phyloP scores from a whole-genome alignment of 2,888 invertebrate species.

The Nemurella pictetii region DNA sequence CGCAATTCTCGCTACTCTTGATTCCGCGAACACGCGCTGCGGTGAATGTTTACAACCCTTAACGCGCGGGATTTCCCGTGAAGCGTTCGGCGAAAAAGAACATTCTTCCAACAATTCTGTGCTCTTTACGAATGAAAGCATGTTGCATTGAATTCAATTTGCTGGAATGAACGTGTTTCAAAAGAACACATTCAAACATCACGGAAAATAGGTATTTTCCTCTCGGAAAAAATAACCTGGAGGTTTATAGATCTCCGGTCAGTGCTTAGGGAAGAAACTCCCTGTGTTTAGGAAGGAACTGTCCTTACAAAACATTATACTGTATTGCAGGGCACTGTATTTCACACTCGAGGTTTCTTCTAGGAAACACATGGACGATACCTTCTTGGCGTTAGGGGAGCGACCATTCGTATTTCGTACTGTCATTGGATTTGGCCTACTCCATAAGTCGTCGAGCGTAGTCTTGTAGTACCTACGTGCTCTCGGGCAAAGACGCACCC shows the following conservation, averaged over 20 bases:
- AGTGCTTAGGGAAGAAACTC: too few relatives aligned
- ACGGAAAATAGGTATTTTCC: too few relatives aligned
- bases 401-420: neutral
- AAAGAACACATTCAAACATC: too few relatives aligned
- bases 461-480: neutral
- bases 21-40: neutral
- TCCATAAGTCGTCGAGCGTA: neutral
- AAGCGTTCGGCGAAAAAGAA: too few relatives aligned
- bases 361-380: neutral
- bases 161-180: too few relatives aligned
- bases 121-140: too few relatives aligned
- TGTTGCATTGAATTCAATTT: too few relatives aligned
- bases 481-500: neutral
- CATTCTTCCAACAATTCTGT: too few relatives aligned
- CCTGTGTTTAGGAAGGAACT: too few relatives aligned
- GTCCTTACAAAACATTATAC: neutral
- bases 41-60: neutral
- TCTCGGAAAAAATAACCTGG: too few relatives aligned
- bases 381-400: neutral
- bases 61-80: neutral
- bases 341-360: neutral
- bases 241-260: too few relatives aligned
- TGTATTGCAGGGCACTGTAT: neutral
- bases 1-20: neutral
- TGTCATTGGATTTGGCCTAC: conserved; percentile 8